Base-by-base conservation (phyloP, 2,113 vertebrate species). In the Halcyon malimbica region DNA sequence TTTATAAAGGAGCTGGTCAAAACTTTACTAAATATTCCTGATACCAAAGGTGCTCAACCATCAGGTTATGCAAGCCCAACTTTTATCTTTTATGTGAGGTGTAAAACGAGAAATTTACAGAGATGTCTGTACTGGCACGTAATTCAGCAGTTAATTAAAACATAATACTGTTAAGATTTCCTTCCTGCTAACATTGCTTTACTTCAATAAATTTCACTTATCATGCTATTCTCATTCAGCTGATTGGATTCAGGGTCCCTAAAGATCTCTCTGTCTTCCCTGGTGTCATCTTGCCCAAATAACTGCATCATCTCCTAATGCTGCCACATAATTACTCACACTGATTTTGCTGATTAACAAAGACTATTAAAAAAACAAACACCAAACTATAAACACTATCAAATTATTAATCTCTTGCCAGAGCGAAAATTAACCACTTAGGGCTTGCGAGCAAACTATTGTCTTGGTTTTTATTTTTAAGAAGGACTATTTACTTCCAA, bases 271-370 rank as follows among this genome's bases (percentile, higher is more conserved):
- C 26, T n/a, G 35, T 10, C 26, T 33, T 46, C 83, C 46, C 53
- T 46, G 57, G 18, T 23, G 25, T 42, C 62, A 60, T 26, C 5
- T 77, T 18, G 44, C 14, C 46, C 68, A 29, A 65, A 57, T 70
- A 42, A 39, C 16, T n/a, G 9, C 68, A 26, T 11, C 4, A 0
- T 19, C 84, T 54, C 15, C 54, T 41, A 16, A 44, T 16, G 33
- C 39, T 73, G 16, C 75, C 60, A 31, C 37, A 0, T 0, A 39
- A 80, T 2, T 26, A 8, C 24, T 51, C 24, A 25, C 1, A 3
- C n/a, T 17, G 11, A 54, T 33, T 64, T 3, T 28, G 23, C 39
- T 16, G 13, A 60, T 69, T 25, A 62, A 48, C 33, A 57, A 12
- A 60, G 24, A 26, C 60, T 70, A 33, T 1, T 42, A 42, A 42